Percentiles rank a stretch among this genome's conserved stretches.
phyloP scores from a whole-genome alignment of 2,113 vertebrate species.

The Hiodon tergisus region DNA sequence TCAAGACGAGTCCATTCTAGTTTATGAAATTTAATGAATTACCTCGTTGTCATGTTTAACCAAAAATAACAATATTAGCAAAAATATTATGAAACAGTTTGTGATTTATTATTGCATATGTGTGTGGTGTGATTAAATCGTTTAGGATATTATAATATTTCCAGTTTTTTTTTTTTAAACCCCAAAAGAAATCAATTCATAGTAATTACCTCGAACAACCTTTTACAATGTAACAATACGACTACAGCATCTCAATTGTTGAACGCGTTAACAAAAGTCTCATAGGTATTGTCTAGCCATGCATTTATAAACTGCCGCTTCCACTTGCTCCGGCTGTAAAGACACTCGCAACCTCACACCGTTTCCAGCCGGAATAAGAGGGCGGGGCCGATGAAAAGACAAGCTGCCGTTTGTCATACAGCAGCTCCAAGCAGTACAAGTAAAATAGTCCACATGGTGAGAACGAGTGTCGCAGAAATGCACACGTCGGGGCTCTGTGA shows the following conservation, averaged over 20 bases:
- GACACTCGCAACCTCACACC: neutral
- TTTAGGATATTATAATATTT: no score
- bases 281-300: neutral
- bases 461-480: no score
- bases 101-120: no score
- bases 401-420: neutral
- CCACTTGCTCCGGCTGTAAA: neutral
- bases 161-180: no score
- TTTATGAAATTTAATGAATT: slow-evolving; percentile 11
- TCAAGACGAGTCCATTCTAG: slow-evolving; percentile 13
- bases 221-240: neutral
- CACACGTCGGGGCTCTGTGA: no score
- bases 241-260: neutral
- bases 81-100: no score
- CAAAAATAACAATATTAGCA: neutral
- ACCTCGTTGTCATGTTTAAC: neutral
- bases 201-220: neutral
- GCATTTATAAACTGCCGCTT: neutral
- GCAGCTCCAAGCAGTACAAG: neutral
- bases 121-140: no score
- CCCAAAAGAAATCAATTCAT: no score
- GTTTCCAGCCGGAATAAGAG: slow-evolving; percentile 6
- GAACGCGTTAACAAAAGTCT: neutral
- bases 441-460: no score
- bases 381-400: slow-evolving; percentile 15